Percentiles rank a stretch among this genome's conserved stretches.
Evolutionary conservation across 2,113 vertebrate species (phyloP).

Genomic region (Craseonycteris thonglongyai): DNA sequence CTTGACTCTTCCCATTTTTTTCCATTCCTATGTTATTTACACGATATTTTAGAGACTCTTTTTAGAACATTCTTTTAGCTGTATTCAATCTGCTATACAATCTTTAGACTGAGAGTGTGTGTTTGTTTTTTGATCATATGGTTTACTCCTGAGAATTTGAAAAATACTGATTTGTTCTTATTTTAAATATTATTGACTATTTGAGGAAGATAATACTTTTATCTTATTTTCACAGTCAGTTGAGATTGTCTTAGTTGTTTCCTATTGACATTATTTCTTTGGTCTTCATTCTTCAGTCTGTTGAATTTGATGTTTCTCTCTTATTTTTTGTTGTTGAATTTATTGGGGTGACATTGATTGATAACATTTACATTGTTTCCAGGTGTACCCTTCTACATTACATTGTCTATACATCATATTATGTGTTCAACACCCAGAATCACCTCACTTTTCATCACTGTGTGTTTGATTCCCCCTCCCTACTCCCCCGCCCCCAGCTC

Average conservation of each 20-base stretch:
- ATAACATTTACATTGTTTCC: too few relatives aligned
- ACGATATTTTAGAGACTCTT: not conserved
- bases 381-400: too few relatives aligned
- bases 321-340: too few relatives aligned
- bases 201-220: not conserved
- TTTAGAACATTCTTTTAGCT: not conserved
- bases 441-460: too few relatives aligned
- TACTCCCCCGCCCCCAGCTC: too few relatives aligned
- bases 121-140: not conserved
- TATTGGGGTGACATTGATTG: too few relatives aligned
- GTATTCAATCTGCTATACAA: not conserved
- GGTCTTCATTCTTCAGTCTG: not conserved
- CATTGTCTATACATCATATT: too few relatives aligned
- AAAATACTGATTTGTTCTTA: not conserved
- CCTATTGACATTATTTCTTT: not conserved
- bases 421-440: too few relatives aligned
- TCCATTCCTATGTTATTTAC: not conserved
- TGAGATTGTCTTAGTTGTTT: not conserved
- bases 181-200: not conserved
- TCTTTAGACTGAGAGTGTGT: not conserved
- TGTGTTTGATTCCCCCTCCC: too few relatives aligned
- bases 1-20: not conserved
- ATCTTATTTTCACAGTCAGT: not conserved
- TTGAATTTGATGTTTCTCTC: not conserved
- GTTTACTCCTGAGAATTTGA: not conserved